A percentile compares a stretch with the other conserved stretches of the same genome.
phyloP scores from a whole-genome alignment of 2,888 invertebrate species.

The Spisula subtruncata region DNA sequence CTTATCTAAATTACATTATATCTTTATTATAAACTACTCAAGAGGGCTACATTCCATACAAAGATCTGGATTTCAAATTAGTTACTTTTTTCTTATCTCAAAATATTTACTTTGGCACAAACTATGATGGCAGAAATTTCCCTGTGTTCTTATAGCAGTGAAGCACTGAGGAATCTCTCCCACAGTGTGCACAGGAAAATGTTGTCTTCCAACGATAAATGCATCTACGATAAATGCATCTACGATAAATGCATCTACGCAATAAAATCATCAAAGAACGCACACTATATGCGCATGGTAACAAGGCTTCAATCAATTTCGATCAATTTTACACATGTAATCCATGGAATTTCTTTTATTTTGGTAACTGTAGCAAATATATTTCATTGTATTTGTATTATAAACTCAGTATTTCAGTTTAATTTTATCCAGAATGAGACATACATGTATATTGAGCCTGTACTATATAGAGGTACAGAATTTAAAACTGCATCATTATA shows the following conservation, averaged over 20 bases:
- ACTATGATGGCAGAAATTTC: constrained; percentile 5
- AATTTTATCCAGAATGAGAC: too few species aligned
- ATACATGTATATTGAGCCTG: too few species aligned
- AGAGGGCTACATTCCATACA: neutral
- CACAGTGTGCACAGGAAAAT: constrained; percentile 22
- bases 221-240: neutral
- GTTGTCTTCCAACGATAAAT: neutral
- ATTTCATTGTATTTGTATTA: neutral
- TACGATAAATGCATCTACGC: neutral
- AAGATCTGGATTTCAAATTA: constrained; percentile 46
- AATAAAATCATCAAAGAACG: constrained; percentile 1
- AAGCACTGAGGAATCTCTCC: constrained; percentile 33
- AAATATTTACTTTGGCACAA: constrained; percentile 52
- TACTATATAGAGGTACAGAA: too few species aligned
- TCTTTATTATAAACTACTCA: constrained; percentile 20
- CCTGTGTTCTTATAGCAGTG: constrained; percentile 22
- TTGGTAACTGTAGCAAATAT: neutral
- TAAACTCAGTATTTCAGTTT: too few species aligned
- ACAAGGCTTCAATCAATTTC: neutral
- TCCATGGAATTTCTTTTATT: neutral
- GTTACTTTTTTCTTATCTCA: constrained; percentile 43
- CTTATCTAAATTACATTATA: constrained; percentile 26
- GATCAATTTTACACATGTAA: constrained; percentile 9
- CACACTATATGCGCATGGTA: neutral
- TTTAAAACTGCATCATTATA: too few species aligned